Base-by-base conservation (phyloP, 2,888 invertebrate genomes). In the Galerucella nymphaeae region DNA sequence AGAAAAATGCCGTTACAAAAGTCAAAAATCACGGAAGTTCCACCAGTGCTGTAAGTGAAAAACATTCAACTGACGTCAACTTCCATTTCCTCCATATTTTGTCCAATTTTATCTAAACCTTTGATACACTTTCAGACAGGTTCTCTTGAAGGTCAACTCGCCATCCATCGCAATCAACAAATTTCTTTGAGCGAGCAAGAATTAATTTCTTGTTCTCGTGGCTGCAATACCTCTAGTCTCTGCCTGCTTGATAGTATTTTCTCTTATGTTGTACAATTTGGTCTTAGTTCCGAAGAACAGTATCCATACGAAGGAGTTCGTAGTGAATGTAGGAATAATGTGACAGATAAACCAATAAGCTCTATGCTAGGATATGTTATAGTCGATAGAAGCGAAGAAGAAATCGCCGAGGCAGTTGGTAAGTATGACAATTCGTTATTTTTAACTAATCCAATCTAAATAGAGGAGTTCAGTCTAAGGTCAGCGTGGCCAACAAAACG, bases 151-250 rank as follows among this genome's bases (percentile, higher is more conserved):
- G 96, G 93, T 0, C 96, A 96, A 86, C 93, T 96, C 86, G 96
- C 91, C 90, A 91, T 95, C 77, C 91, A 92, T 86, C 88, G 89
- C n/a, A 93, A 93, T n/a, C 88, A 88, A 77, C 88, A 96, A 71
- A 90, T 95, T 41, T 94, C 96, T 1, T 90, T 97, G 14, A 96
- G 96, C 55, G 77, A 77, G 87, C 96, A 96, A 87, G 95, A 96
- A 87, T 88, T 96, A 77, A 88, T 96, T 70, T 96, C 96, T 87
- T 96, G 96, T 30, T 71, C 73, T 0, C 59, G 50, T 38, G 94
- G 93, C 48, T 96, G 96, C 87, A 91, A 92, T 80, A 96, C 96
- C n/a, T n/a, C n/a, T n/a, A n/a, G n/a, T n/a, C n/a, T n/a, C n/a
- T 68, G 95, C 95, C 75, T 84, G 41, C 90, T 90, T 90, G 93